phyloP scores from a whole-genome alignment of 2,797 vertebrate genomes.

The Melanotaenia maccullochi region DNA sequence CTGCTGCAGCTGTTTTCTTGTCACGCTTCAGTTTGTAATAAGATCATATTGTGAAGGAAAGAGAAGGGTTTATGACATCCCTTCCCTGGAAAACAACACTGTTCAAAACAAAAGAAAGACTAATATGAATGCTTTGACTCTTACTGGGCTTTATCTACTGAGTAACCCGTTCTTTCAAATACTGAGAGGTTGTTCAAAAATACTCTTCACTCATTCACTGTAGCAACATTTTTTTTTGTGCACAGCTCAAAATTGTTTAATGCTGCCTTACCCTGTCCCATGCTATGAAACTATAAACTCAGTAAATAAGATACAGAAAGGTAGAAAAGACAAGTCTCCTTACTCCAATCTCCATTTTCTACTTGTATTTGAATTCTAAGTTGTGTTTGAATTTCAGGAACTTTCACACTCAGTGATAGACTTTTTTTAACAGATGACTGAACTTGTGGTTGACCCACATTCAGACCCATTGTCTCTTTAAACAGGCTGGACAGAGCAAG shows the following conservation, averaged over 20 bases:
- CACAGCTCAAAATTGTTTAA: background rate
- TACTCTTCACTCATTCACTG: background rate
- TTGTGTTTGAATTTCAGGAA: background rate
- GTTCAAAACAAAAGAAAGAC: background rate
- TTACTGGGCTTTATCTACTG: background rate
- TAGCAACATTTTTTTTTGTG: background rate
- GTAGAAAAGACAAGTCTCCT: background rate
- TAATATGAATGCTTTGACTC: slow-evolving; percentile 1
- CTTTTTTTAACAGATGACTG: no score
- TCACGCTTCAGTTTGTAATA: background rate
- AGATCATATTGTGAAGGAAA: background rate
- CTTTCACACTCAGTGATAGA: background rate
- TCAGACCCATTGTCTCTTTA: no score
- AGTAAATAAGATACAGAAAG: background rate
- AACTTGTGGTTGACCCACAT: no score
- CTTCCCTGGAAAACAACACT: background rate
- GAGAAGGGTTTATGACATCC: background rate
- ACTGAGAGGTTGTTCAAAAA: background rate
- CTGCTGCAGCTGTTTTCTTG: background rate
- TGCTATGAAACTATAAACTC: background rate
- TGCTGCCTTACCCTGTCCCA: background rate
- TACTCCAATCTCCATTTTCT: background rate
- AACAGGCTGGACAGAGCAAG: background rate
- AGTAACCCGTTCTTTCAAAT: background rate
- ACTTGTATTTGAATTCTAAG: background rate